Evolutionary conservation across 37 sponge, comb jelly and placozoan genomes (phyloP).

Genomic region (Sycon ciliatum): DNA sequence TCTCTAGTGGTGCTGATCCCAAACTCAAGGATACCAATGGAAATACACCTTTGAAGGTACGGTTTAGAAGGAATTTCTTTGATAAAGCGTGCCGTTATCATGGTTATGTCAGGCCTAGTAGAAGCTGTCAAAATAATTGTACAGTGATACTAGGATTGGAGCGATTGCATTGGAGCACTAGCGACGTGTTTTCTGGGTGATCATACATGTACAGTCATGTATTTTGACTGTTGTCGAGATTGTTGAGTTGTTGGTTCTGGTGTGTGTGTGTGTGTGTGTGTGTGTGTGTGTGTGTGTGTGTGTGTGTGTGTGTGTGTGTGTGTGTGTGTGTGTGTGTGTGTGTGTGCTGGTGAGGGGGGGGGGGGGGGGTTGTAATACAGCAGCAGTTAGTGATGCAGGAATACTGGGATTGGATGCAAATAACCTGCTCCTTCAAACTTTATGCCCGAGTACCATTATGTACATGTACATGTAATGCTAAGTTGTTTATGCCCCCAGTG

Average conservation of each 20-base stretch:
- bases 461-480: no score
- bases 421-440: no score
- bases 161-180: neutral
- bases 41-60: conserved; percentile 67
- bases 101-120: no score
- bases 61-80: neutral
- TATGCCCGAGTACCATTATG: neutral
- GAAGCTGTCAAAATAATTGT: no score
- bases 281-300: neutral
- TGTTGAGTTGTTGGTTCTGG: neutral
- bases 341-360: neutral
- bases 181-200: neutral
- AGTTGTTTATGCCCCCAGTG: no score
- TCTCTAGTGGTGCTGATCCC: conserved; percentile 61
- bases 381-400: no score
- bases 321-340: conserved; percentile 1
- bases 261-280: conserved; percentile 17
- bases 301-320: conserved; percentile 12
- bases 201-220: neutral
- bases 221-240: neutral
- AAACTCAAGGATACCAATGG: conserved; percentile 61
- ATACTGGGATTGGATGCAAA: no score
- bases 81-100: neutral
- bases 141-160: no score
- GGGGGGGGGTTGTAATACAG: no score